Percentiles rank a stretch among this genome's conserved stretches.
phyloP scores from a whole-genome alignment of 2,888 invertebrate genomes.

The Drosophila eohydei region DNA sequence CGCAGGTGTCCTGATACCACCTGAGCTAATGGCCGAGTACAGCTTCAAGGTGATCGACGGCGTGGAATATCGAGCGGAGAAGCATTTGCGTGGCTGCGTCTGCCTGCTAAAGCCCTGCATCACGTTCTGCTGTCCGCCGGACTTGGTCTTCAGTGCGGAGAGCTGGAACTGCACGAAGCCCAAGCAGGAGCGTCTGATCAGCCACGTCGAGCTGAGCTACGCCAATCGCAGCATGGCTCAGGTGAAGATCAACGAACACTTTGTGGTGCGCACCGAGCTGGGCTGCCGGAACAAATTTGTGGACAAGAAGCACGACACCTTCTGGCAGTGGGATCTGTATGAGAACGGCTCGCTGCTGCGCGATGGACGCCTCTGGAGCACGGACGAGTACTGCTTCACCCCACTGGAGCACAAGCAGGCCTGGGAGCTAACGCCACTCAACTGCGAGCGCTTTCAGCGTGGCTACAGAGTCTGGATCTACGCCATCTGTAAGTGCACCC shows the following conservation, averaged over 20 bases:
- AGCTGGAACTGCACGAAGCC: constrained; percentile 63
- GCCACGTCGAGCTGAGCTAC: constrained; percentile 72
- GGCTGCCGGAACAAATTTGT: constrained; percentile 76
- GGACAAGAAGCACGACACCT: constrained; percentile 65
- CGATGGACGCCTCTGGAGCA: constrained; percentile 61
- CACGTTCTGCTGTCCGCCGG: constrained; percentile 82
- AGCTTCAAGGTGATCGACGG: constrained; percentile 76
- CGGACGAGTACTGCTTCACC: constrained; percentile 79
- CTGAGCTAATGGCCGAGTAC: constrained; percentile 70
- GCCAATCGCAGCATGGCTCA: constrained; percentile 45
- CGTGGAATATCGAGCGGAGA: constrained; percentile 63
- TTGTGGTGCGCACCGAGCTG: constrained; percentile 74
- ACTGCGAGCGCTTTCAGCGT: constrained; percentile 74
- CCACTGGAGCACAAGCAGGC: constrained; percentile 70
- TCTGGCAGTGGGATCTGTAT: constrained; percentile 79
- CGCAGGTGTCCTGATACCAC: constrained; percentile 76
- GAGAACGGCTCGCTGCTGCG: constrained; percentile 70
- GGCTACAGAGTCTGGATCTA: constrained; percentile 80
- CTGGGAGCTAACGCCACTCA: constrained; percentile 74
- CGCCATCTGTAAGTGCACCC: constrained; percentile 67
- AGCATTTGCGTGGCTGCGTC: constrained; percentile 81
- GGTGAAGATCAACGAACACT: constrained; percentile 62
- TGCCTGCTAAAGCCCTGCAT: constrained; percentile 82
- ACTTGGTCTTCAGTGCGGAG: constrained; percentile 61
- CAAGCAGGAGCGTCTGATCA: constrained; percentile 40